Percentiles rank a stretch among this genome's conserved stretches.
phyloP scores from a whole-genome alignment of 2,888 invertebrate species.

The Lepidonotus clava region DNA sequence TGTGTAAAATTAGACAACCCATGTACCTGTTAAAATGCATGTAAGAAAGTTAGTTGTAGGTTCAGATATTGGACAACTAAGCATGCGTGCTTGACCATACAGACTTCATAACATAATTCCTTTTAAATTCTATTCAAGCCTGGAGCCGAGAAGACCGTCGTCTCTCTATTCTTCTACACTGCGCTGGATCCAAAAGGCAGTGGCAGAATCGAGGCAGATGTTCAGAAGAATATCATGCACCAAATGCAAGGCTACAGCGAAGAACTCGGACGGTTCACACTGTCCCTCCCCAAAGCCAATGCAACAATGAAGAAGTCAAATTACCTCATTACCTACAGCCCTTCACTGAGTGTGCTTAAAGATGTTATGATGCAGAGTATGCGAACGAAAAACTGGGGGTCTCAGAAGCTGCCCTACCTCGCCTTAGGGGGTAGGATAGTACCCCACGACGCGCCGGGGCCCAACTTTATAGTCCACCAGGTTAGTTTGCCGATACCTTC shows the following conservation, averaged over 20 bases:
- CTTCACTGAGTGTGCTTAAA: constrained; percentile 69
- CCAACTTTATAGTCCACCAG: constrained; percentile 80
- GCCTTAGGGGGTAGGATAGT: constrained; percentile 73
- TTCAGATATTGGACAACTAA: no score
- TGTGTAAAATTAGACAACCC: no score
- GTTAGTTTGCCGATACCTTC: no score
- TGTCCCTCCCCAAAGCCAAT: constrained; percentile 81
- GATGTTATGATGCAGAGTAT: constrained; percentile 72
- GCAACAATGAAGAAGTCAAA: constrained; percentile 64
- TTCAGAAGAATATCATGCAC: not conserved
- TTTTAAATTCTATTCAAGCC: constrained; percentile 51
- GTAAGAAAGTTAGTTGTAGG: no score
- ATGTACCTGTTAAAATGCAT: no score
- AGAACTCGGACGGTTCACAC: constrained; percentile 88
- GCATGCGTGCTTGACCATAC: no score
- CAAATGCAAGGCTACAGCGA: constrained; percentile 87
- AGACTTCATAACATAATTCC: not conserved
- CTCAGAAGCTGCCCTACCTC: constrained; percentile 62
- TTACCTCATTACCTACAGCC: constrained; percentile 74
- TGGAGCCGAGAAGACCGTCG: constrained; percentile 64
- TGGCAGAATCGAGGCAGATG: constrained; percentile 21
- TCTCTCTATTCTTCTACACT: constrained; percentile 79
- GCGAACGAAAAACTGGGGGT: constrained; percentile 73
- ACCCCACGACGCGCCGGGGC: constrained; percentile 73
- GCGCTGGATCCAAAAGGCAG: constrained; percentile 83